Base-by-base conservation (phyloP, 1,140 invertebrate species). In the Pseudobourletiella spinata region DNA sequence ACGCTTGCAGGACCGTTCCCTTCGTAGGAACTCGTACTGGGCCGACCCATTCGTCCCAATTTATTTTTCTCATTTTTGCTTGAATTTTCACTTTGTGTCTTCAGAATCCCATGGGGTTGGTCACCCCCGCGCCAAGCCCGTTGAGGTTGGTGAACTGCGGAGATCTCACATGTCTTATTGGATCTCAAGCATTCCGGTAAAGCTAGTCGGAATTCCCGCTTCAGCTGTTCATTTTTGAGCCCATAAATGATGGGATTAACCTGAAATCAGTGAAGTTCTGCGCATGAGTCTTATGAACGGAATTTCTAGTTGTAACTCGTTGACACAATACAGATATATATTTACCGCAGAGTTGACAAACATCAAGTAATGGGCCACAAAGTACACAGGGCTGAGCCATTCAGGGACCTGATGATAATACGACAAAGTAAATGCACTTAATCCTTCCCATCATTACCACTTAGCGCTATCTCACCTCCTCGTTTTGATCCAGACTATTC, bases 161-260 rank as follows among this genome's bases (percentile, higher is more conserved):
- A 52, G 16, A 63, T 35, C 24, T 55, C 46, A 20, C 26, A n/a
- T 11, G 11, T 11, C 8, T 32, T 35, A 43, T 65, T 35, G 14
- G 58, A 68, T 48, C 59, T 70, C 48, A 66, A 57, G 44, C 66
- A 70, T 15, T 15, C 24, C 2, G 68, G 61, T 55, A 73, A 71
- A 22, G 70, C 73, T 14, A 76, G 71, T 20, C 77, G 74, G 71
- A 84, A 83, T 44, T 84, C 84, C 59, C 78, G 79, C 18, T 79
- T 71, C 65, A 87, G 83, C 67, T 82, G 81, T 28, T 81, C 78
- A 67, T 86, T 87, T 11, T 81, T 86, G 30, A 84, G 82, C 15
- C 84, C 85, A 63, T 87, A 88, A 42, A 88, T 82, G 1, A 88
- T 72, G 0, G 86, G 86, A 74, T 88, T 87, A 46, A 87, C 46